Evolutionary conservation across 2,888 invertebrate genomes (phyloP), one percentile per base, ranked within the genome.

Genomic region (Dascillus cervinus): DNA sequence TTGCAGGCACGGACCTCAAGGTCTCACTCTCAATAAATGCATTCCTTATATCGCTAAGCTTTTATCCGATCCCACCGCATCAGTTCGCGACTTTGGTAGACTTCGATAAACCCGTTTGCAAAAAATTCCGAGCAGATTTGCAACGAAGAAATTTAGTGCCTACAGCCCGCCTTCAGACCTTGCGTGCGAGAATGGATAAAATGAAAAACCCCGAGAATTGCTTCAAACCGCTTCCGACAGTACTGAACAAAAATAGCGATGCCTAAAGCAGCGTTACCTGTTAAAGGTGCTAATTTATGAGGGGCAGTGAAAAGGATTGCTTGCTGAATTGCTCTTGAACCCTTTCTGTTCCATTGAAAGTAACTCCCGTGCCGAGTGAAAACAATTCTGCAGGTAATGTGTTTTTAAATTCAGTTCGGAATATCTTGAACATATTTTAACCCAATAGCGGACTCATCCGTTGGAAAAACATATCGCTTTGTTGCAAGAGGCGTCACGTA

Each of bases 61-160:
- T 31, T 69, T 91, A 30, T 82, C 86, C 1, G 95, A 95, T 69
- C 91, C 91, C 3, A 87, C 82, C 47, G 76, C 79, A 17, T 77
- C 83, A 26, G 94, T 95, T 3, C 69, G 95, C 10, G 94, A 82
- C 92, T 4, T 64, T 95, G 26, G 83, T 90, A 21, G 90, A 92
- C 58, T 81, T 94, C 23, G 95, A 95, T 62, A 77, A 87, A 55
- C 91, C 94, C 66, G 90, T 92, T 30, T 91, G 91, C 55, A 95
- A 95, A 58, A 77, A 84, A 60, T 69, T 95, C 40, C 67, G 90
- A 49, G 67, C 73, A 27, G 94, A 95, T 60, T 67, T 95, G 43
- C 77, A 82, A 53, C 82, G 82, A 60, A 87, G 89, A 53, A 80
- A 84, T 52, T 68, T 82, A 21, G 71, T 88, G 31, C 84, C 86